Conservation (phyloP, 2,797 vertebrate species). For the Lagorchestes hirsutus region DNA sequence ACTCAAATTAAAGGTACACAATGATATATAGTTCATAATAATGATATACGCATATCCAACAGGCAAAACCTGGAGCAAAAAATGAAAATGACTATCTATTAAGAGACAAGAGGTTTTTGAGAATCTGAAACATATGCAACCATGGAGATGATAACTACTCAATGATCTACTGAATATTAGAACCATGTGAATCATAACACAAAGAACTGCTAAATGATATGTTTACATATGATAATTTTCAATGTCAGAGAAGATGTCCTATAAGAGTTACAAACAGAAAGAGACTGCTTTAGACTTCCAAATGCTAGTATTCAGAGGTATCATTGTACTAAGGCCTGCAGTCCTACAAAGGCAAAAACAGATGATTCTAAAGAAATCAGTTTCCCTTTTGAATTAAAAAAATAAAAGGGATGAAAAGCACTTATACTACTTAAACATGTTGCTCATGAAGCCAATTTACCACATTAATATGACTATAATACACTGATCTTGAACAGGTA, state of each 20-base stretch:
- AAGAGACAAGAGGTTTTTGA: background rate
- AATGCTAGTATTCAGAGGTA: background rate
- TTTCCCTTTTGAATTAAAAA: background rate
- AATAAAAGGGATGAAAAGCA: background rate
- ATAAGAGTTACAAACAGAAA: background rate
- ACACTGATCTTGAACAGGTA: background rate
- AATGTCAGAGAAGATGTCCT: background rate
- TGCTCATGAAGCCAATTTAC: background rate
- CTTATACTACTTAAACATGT: background rate
- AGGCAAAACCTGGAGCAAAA: background rate
- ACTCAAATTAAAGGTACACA: background rate
- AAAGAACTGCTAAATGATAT: background rate
- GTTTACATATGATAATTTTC: background rate
- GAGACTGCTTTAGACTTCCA: background rate
- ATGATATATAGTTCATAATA: background rate
- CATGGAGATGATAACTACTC: background rate
- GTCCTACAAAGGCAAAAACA: background rate
- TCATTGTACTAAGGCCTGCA: background rate
- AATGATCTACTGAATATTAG: background rate
- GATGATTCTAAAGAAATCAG: background rate
- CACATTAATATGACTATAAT: background rate
- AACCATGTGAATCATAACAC: background rate
- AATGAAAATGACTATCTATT: background rate
- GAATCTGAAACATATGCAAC: background rate
- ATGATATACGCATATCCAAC: background rate